phyloP scores from a whole-genome alignment of 2,888 invertebrate genomes.

The Nymphalis c-album region DNA sequence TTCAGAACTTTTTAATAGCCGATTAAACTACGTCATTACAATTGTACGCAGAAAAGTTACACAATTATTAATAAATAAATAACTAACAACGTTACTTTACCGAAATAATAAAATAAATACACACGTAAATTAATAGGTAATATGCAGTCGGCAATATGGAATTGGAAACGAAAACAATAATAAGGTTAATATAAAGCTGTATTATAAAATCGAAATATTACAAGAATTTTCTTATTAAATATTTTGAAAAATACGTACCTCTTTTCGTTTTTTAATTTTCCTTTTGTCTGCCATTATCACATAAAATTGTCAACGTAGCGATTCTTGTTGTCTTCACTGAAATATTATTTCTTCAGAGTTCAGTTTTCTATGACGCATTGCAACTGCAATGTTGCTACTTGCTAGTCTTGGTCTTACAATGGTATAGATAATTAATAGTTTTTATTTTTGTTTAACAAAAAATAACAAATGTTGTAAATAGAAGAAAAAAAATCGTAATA shows the following conservation, averaged over 20 bases:
- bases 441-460: too few relatives aligned
- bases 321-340: constrained; percentile 35
- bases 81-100: neutral
- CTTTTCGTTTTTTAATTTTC: constrained; percentile 77
- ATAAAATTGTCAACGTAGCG: constrained; percentile 64
- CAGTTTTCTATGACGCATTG: constrained; percentile 39
- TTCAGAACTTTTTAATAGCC: constrained; percentile 5
- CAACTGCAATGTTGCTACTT: constrained; percentile 27
- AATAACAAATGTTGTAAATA: too few relatives aligned
- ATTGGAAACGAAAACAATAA: constrained; percentile 6
- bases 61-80: neutral
- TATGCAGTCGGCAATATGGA: constrained; percentile 13
- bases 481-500: too few relatives aligned
- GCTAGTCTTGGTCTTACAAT: too few relatives aligned
- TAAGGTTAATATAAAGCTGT: constrained; percentile 1
- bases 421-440: too few relatives aligned
- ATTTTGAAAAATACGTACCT: constrained; percentile 54
- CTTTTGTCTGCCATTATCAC: constrained; percentile 75
- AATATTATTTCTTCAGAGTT: constrained; percentile 29
- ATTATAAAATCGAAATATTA: constrained; percentile 1
- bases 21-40: constrained; percentile 9
- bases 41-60: neutral
- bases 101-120: neutral
- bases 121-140: constrained; percentile 4
- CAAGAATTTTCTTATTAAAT: neutral